Percentiles rank a stretch among this genome's conserved stretches.
These are phyloP conservation scores for Sclerurus mexicanus DNA, from an alignment of 2,113 vertebrate species.

Conservation along the genomic window DNA sequence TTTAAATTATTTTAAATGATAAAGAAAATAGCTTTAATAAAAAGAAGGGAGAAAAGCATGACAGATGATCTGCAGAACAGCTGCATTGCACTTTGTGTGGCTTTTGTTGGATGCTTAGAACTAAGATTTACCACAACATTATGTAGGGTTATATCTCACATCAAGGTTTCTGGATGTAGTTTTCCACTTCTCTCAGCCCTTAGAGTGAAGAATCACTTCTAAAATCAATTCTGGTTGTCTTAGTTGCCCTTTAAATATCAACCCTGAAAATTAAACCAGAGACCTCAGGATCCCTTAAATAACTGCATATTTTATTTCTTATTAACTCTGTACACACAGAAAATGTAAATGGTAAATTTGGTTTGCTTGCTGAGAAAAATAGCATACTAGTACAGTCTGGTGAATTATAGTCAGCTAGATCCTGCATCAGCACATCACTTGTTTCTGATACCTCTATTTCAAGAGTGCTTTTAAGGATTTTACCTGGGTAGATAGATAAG, in stretches of 20 bases:
- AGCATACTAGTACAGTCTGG: not conserved
- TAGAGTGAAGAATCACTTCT: not conserved
- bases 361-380: not conserved
- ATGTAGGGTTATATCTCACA: not conserved
- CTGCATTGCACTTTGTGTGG: not conserved
- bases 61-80: not conserved
- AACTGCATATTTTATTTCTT: not conserved
- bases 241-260: slow-evolving; percentile 36
- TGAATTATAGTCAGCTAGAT: not conserved
- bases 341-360: not conserved
- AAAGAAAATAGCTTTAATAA: not conserved
- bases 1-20: not conserved
- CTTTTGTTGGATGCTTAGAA: not conserved
- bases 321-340: not conserved
- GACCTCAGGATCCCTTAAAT: not conserved
- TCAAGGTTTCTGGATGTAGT: not conserved
- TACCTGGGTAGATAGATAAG: not conserved
- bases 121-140: not conserved
- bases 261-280: not conserved
- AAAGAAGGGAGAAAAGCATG: not conserved
- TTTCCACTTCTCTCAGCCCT: not conserved
- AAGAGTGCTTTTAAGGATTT: not conserved
- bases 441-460: not conserved
- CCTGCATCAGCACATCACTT: not conserved
- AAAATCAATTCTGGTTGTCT: slow-evolving; percentile 8